Percentiles rank a stretch among this genome's conserved stretches.
phyloP scores from a whole-genome alignment of 1,140 invertebrate species.

The Anastrepha obliqua region DNA sequence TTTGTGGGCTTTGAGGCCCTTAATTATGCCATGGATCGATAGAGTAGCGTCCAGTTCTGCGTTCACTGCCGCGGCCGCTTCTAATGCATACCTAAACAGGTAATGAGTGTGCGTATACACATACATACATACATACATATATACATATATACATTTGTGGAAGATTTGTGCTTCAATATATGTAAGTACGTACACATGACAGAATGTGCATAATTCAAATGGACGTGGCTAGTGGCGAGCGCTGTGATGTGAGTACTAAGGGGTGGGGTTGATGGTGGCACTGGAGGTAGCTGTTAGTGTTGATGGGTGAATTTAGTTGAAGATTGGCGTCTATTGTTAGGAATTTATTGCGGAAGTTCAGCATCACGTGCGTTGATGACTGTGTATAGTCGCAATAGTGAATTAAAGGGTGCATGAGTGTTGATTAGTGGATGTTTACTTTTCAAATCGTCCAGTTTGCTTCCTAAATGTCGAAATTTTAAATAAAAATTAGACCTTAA shows the following conservation, averaged over 20 bases:
- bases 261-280: background rate
- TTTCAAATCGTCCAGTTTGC: no score
- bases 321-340: background rate
- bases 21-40: slow-evolving; percentile 21
- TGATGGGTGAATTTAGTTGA: background rate
- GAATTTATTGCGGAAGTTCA: background rate
- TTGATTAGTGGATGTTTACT: no score
- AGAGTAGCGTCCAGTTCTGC: background rate
- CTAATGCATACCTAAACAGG: background rate
- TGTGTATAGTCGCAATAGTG: no score
- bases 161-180: background rate
- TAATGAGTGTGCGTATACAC: background rate
- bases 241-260: background rate
- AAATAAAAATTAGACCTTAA: no score
- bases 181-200: no score
- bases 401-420: no score
- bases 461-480: no score
- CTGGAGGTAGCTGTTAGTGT: background rate
- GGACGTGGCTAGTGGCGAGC: background rate
- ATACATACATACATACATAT: background rate
- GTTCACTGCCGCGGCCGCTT: slow-evolving; percentile 4
- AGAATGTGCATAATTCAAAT: no score
- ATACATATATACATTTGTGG: background rate
- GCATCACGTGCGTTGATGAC: background rate
- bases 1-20: background rate